Base-by-base conservation (phyloP, 2,797 vertebrate species). In the Tapera naevia region DNA sequence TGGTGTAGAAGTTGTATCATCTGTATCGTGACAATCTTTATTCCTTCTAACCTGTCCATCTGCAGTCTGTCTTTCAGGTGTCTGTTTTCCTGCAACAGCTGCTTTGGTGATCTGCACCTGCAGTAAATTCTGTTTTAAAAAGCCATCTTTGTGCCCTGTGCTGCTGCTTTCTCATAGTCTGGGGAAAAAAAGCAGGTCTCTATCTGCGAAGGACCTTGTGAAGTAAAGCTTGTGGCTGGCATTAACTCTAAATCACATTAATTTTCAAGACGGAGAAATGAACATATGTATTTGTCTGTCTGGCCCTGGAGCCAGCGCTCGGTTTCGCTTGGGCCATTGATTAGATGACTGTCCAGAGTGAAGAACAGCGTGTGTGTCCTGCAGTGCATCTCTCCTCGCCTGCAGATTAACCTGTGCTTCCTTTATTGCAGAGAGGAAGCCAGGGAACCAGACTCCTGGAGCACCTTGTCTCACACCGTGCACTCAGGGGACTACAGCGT, bases 391-490 rank as follows among this genome's bases (percentile, higher is more conserved):
- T 48, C 43, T 87, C 7, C 89, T 69, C 0, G 1, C 69, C 64
- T 62, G 24, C 79, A 7, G 45, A 23, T 79, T 97, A 80, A 97
- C 69, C n/a, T 4, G 5, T 0, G 11, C 14, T 66, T 90, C 84
- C 87, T 97, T 96, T 91, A 7, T 79, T 94, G 37, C 98, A 99
- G 99, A 97, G 98, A 98, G 95, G 97, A 98, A 96, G 95, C 97
- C 67, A 80, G 95, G 22, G 97, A 98, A 30, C 95, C 97, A 0
- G 98, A 98, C 41, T 96, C 97, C 37, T 97, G 93, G 90, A 93
- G 95, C 45, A 98, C 98, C 74, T 76, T 96, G 32, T 97, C 97
- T 22, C 98, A 98, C 89, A 98, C 92, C 1, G 96, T 98, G 64
- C 97, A 98, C 54, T 93, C 96, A 0, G 98, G 97, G 23, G 97